Percentiles rank a stretch among this genome's conserved stretches.
Evolutionary conservation across 2,113 vertebrate species (phyloP).

Genomic region (Zapus hudsonius): DNA sequence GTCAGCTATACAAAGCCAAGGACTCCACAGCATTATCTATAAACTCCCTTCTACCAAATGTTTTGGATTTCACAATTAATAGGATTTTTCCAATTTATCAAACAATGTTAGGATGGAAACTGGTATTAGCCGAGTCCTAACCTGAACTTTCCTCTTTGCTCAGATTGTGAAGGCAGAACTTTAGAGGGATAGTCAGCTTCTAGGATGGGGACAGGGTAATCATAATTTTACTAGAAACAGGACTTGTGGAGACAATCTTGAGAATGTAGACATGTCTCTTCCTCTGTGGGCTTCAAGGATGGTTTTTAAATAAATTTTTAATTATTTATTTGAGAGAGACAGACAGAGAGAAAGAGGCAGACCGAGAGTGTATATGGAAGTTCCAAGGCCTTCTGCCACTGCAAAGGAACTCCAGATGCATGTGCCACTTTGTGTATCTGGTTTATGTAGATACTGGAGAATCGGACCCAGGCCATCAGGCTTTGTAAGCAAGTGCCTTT

Average conservation of each 20-base stretch:
- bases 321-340: too few species aligned
- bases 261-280: neutral
- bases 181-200: neutral
- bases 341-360: too few species aligned
- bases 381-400: too few species aligned
- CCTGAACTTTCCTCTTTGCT: neutral
- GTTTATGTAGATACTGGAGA: too few species aligned
- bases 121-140: neutral
- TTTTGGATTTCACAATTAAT: neutral
- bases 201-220: neutral
- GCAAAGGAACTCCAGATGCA: too few species aligned
- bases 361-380: too few species aligned
- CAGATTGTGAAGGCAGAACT: neutral
- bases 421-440: too few species aligned
- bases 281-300: neutral
- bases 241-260: neutral
- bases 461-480: too few species aligned
- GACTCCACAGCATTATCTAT: neutral
- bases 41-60: neutral
- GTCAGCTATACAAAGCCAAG: neutral
- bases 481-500: too few species aligned
- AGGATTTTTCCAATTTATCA: constrained; percentile 7
- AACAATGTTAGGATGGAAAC: neutral
- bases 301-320: too few species aligned
- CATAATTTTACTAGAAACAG: neutral